Evolutionary conservation across 1,140 invertebrate genomes (phyloP).

Genomic region (Bradynema listronoti): DNA sequence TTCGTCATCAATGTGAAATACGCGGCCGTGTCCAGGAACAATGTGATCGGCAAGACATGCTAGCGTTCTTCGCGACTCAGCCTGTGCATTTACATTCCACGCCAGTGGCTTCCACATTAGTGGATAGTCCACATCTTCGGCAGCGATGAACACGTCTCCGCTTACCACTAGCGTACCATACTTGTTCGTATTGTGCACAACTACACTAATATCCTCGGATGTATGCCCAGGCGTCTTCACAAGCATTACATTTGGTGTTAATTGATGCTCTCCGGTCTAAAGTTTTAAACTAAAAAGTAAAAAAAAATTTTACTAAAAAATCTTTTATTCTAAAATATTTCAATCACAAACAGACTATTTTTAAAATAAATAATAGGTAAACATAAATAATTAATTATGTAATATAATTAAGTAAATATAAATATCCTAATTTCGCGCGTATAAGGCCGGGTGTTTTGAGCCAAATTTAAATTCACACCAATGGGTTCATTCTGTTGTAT

Average conservation of each 20-base stretch:
- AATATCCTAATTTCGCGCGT: no score
- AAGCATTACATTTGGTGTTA: slow-evolving; percentile 48
- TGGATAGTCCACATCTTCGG: slow-evolving; percentile 46
- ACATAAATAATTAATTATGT: no score
- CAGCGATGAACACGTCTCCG: slow-evolving; percentile 48
- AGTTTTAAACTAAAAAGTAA: no score
- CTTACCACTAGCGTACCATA: slow-evolving; percentile 41
- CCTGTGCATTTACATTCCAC: slow-evolving; percentile 40
- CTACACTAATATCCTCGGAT: slow-evolving; percentile 49
- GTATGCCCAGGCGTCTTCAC: slow-evolving; percentile 50
- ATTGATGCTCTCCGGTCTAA: slow-evolving; percentile 42
- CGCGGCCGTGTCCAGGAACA: slow-evolving; percentile 30
- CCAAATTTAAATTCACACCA: no score
- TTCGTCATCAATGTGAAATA: no score
- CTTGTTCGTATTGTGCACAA: slow-evolving; percentile 37
- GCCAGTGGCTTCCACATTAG: slow-evolving; percentile 52
- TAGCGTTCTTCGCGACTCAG: slow-evolving; percentile 26
- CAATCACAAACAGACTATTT: no score
- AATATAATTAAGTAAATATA: no score
- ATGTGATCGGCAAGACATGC: slow-evolving; percentile 38
- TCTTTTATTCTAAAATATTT: no score
- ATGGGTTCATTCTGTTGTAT: no score
- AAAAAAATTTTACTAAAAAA: no score
- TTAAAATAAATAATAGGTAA: no score
- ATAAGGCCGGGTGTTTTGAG: no score